Conservation (phyloP, 1,140 invertebrate genomes). For the Cephus cinctus region DNA sequence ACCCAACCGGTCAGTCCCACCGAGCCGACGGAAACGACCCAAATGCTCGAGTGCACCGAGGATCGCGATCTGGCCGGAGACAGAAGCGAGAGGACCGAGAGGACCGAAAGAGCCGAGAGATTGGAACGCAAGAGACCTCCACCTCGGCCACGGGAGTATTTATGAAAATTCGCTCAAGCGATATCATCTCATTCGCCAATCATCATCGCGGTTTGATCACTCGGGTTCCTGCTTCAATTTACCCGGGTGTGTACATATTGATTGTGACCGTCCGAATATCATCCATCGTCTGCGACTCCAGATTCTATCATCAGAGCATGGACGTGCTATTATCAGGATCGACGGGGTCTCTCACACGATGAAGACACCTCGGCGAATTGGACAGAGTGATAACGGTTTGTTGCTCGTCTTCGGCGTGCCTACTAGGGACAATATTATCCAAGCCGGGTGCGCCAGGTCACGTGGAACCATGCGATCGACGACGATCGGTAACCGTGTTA, state of each 20-base stretch:
- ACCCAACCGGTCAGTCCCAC: constrained; percentile 51
- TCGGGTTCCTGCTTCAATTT: not conserved
- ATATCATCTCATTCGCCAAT: not conserved
- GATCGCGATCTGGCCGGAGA: constrained; percentile 32
- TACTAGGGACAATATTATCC: not conserved
- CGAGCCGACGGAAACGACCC: constrained; percentile 46
- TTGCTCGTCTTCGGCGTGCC: no score
- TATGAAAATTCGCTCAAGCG: constrained; percentile 43
- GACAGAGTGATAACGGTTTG: no score
- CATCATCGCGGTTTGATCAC: not conserved
- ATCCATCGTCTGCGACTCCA: not conserved
- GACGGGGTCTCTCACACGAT: not conserved
- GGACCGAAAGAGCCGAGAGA: constrained; percentile 29
- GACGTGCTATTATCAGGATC: not conserved
- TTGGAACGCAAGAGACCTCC: constrained; percentile 48
- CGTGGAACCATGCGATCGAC: no score
- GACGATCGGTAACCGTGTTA: no score
- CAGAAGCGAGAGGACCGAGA: constrained; percentile 18
- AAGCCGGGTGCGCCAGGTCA: not conserved
- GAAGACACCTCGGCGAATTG: not conserved
- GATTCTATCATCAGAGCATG: not conserved
- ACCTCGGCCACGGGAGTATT: constrained; percentile 49
- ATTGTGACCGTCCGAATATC: not conserved
- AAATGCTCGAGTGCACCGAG: constrained; percentile 48
- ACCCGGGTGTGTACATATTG: not conserved